Evolutionary conservation across 1,140 invertebrate genomes (phyloP).

Genomic region (Lepidurus arcticus): DNA sequence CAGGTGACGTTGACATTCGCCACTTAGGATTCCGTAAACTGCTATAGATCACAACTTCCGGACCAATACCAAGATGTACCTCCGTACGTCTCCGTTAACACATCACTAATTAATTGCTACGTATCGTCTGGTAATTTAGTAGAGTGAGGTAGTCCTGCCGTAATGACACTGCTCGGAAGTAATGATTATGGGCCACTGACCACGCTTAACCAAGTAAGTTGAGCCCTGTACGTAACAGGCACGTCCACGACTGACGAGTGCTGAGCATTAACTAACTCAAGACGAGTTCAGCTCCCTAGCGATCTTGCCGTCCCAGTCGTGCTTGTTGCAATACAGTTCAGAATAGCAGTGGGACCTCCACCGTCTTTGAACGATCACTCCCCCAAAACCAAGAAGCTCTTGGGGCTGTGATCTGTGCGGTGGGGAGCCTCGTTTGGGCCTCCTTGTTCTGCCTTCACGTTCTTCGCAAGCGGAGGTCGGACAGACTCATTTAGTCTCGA

Average conservation of each 20-base stretch:
- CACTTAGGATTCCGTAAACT: not conserved
- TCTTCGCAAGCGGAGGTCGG: conserved; percentile 1
- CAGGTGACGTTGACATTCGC: conserved; percentile 1
- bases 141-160: no score
- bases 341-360: not conserved
- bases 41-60: not conserved
- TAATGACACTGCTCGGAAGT: not conserved
- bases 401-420: conserved; percentile 6
- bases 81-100: not conserved
- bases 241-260: not conserved
- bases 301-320: not conserved
- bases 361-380: not conserved
- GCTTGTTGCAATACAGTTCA: not conserved
- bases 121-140: no score
- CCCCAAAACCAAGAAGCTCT: conserved; percentile 17
- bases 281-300: not conserved
- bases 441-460: conserved; percentile 6
- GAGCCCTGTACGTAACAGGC: not conserved
- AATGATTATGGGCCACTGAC: not conserved
- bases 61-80: not conserved
- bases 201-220: not conserved
- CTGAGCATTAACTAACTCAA: not conserved
- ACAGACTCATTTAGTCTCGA: conserved; percentile 11
- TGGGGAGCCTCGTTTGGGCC: conserved; percentile 20
- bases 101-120: not conserved